Base-by-base conservation (phyloP, 1,140 invertebrate genomes). In the Geopemphigus sp. region DNA sequence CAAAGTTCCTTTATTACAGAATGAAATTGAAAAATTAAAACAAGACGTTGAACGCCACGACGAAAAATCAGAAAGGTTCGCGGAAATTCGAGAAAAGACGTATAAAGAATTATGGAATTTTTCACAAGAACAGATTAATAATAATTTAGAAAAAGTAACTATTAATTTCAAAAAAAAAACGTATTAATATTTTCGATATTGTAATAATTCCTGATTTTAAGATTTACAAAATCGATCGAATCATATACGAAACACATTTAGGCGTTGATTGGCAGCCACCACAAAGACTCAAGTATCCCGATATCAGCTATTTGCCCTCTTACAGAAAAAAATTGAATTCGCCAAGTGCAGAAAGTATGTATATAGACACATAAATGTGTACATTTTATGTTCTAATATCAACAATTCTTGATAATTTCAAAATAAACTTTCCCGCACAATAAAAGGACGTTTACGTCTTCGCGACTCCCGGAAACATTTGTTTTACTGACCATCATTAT, bases 161-260 rank as follows among this genome's bases (percentile, higher is more conserved):
- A 11, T 22, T 29, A 10, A 5, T 22, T 57, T 24, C 24, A 1
- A 57, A 57, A 57, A 11, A 6, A 10, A 11, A 6, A 24, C 12
- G 8, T 57, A 57, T 17, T 54, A 39, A 39, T 39, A 68, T 24
- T 50, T 50, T 19, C 73, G 72, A 39, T 19, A 64, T 32, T 22
- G 57, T 61, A n/a, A 32, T 22, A 66, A 66, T 22, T 22, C 5
- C 1, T 32, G 26, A 74, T 82, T 83, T 83, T 74, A 80, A 87
- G 84, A 89, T 91, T 82, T 84, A 91, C 32, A 85, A 87, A 12
- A 89, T 89, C 4, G 91, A 94, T 85, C 86, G 86, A 84, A 86
- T 90, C 66, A 86, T 94, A 53, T 86, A 91, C 82, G 90, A 92
- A 83, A 89, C 93, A 82, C 89, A 91, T 83, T 86, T 94, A 64